Evolutionary conservation across 2,797 vertebrate genomes (phyloP).

Genomic region (Gallinago stenura): DNA sequence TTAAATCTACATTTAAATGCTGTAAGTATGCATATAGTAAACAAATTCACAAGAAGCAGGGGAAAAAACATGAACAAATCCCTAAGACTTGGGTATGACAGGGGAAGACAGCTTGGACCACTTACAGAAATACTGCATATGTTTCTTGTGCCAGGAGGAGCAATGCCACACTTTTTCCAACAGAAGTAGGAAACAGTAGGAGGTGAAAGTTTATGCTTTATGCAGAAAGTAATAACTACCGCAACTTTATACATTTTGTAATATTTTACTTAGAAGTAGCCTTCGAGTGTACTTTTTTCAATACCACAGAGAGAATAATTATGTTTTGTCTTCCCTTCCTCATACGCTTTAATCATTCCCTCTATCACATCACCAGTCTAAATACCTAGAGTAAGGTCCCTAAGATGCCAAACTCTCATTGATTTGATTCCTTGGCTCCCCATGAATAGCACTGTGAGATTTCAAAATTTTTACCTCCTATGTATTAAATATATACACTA

Average conservation of each 20-base stretch:
- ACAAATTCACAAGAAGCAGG: not conserved
- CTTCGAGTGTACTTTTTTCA: not conserved
- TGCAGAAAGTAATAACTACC: not conserved
- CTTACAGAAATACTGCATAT: not conserved
- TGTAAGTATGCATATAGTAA: not conserved
- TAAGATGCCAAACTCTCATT: not conserved
- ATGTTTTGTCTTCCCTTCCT: not conserved
- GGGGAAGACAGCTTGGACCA: not conserved
- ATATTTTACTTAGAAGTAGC: not conserved
- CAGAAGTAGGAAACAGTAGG: not conserved
- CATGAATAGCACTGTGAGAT: not conserved
- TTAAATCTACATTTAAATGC: not conserved
- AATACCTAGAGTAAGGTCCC: not conserved
- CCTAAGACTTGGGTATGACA: not conserved
- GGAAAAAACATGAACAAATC: not conserved
- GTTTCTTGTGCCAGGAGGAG: not conserved
- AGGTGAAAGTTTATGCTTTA: not conserved
- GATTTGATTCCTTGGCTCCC: not conserved
- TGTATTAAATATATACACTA: not conserved
- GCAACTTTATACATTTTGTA: not conserved
- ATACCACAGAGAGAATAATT: not conserved
- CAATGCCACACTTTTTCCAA: not conserved
- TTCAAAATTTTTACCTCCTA: not conserved
- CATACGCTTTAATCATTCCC: not conserved
- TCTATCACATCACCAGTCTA: not conserved